These are phyloP conservation scores for Ia io DNA, from an alignment of 2,113 vertebrate species.

Conservation along the genomic window DNA sequence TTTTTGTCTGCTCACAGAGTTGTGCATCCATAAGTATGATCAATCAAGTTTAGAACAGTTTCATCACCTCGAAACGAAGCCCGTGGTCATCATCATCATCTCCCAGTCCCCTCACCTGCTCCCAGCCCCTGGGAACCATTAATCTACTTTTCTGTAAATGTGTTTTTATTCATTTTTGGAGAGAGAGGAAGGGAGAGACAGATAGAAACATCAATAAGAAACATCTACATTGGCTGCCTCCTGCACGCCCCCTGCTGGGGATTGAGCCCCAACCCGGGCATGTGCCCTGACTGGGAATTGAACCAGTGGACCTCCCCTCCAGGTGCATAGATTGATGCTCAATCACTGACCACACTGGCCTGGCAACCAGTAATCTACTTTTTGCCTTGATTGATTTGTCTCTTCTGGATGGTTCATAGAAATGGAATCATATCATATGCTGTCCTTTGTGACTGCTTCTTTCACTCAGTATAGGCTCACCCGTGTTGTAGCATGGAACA, in stretches of 20 bases:
- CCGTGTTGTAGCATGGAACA: background rate
- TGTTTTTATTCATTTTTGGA: background rate
- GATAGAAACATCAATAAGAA: no score
- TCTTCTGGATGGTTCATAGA: background rate
- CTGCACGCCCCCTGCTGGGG: no score
- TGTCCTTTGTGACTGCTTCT: constrained; percentile 30
- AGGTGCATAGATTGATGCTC: no score
- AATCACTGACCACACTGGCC: background rate
- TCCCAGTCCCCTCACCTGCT: background rate
- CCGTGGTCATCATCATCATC: background rate
- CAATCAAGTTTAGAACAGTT: constrained; percentile 41
- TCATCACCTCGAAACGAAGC: constrained; percentile 6
- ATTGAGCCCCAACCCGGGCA: no score
- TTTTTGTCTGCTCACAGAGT: constrained; percentile 7
- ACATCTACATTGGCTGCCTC: no score
- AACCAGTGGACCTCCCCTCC: no score
- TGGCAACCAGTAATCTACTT: background rate
- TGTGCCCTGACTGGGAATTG: no score
- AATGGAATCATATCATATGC: background rate
- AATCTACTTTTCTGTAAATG: background rate
- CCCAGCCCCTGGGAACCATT: background rate
- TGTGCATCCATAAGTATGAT: background rate
- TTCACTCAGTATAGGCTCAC: background rate
- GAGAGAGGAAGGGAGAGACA: no score
- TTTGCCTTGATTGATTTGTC: constrained; percentile 8